Evolutionary conservation across 2,888 invertebrate species (phyloP), one percentile per base, ranked within the genome.

Genomic region (Hermaeophaga mercurialis): DNA sequence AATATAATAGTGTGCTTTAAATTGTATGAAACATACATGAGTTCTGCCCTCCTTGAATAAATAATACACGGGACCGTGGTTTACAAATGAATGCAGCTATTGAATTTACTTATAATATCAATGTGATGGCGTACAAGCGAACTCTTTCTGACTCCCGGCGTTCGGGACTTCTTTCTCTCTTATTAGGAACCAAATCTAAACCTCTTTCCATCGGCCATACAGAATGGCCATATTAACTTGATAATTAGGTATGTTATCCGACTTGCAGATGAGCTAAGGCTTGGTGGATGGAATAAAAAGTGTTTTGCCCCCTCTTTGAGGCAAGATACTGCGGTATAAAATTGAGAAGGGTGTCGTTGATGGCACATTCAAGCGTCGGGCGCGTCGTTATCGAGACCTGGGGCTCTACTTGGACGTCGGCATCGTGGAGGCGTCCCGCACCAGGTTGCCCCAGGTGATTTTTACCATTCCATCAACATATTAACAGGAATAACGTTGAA

Each of bases 241-340:
- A 88, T 89, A 89, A 89, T 89, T 89, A 89, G 89, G 86, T 87
- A 85, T 86, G 88, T 87, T 88, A 88, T 89, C 88, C 86, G 89
- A 89, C 88, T 89, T 89, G 88, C 89, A 89, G 89, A 89, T 89
- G 89, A 89, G 88, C 81, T 80, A 80, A 81, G 82, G 81, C 82
- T 82, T 80, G 83, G 83, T 81, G 84, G 83, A 83, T 84, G 81
- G 85, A 84, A 85, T 85, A 85, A 85, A 85, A 84, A 84, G 84
- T 82, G 82, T 82, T 83, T 83, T 83, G 82, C 82, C 82, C 82
- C 82, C 80, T 82, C 77, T 78, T 78, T 76, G 75, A 71, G 68
- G 72, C 74, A 69, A 73, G 71, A 71, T 72, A 71, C 71, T 72
- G 73, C 73, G 71, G 68, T 78, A 78, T 78, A 78, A 78, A 78